Evolutionary conservation across 2,797 vertebrate species (phyloP).

Genomic region (Neomorphus geoffroyi): DNA sequence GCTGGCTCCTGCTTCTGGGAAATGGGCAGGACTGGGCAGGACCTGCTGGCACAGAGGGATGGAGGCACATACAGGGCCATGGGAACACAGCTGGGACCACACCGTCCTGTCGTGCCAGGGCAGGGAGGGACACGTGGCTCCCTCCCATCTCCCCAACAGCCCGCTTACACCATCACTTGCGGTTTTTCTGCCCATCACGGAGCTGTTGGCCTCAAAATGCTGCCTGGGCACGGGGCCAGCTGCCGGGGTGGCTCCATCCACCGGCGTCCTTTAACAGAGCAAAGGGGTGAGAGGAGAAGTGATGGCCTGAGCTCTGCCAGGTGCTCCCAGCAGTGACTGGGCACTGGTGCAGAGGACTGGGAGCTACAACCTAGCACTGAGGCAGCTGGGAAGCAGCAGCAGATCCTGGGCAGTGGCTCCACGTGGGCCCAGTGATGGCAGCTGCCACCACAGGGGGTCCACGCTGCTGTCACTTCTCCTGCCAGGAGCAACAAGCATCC

Average conservation of each 20-base stretch:
- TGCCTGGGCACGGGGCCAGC: rapidly evolving
- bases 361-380: background rate
- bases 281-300: rapidly evolving
- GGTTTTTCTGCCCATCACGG: background rate
- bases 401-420: no score
- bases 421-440: no score
- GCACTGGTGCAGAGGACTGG: no score
- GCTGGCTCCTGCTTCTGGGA: background rate
- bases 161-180: background rate
- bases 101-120: background rate
- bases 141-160: rapidly evolving
- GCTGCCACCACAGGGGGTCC: no score
- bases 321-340: background rate
- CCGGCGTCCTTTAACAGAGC: rapidly evolving
- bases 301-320: rapidly evolving
- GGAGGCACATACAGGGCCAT: background rate
- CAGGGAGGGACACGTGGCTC: background rate
- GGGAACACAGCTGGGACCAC: rapidly evolving
- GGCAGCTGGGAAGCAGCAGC: no score
- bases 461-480: no score
- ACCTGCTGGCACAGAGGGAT: background rate
- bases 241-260: background rate
- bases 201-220: background rate
- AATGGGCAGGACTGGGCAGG: background rate
- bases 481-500: no score